phyloP scores from a whole-genome alignment of 2,888 invertebrate genomes.

The Sphaeridia pumilis region DNA sequence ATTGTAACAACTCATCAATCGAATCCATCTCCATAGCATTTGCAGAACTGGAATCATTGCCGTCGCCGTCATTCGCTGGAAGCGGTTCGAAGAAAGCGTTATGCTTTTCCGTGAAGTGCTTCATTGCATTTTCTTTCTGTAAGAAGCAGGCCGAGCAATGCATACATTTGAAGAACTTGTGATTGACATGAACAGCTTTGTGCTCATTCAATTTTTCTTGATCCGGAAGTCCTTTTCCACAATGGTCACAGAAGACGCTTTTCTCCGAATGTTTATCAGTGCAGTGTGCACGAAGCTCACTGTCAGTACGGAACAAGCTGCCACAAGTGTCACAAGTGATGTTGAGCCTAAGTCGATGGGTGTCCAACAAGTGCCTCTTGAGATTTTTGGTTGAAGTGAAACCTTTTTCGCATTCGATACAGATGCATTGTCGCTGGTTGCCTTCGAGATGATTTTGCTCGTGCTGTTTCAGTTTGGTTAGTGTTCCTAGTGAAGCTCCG shows the following conservation, averaged over 20 bases:
- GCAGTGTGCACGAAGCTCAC: not conserved
- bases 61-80: too few relatives aligned
- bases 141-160: slow-evolving; percentile 3
- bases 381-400: slow-evolving; percentile 11
- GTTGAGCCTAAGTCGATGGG: slow-evolving; percentile 1
- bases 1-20: too few relatives aligned
- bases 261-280: not conserved
- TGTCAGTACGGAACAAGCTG: not conserved
- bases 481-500: too few relatives aligned
- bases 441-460: too few relatives aligned
- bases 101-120: slow-evolving; percentile 7
- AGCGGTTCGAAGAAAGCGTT: too few relatives aligned
- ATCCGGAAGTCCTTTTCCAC: not conserved
- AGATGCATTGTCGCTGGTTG: too few relatives aligned
- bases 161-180: slow-evolving; percentile 8
- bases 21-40: too few relatives aligned
- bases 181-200: not conserved
- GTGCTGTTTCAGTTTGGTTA: too few relatives aligned
- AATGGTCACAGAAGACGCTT: not conserved
- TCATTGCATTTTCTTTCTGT: not conserved
- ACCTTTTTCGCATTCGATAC: slow-evolving; percentile 5
- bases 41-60: too few relatives aligned
- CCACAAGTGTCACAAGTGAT: not conserved
- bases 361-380: not conserved
- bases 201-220: not conserved